phyloP scores from a whole-genome alignment of 2,797 vertebrate genomes.

The Sebastiscus albofasciatus region DNA sequence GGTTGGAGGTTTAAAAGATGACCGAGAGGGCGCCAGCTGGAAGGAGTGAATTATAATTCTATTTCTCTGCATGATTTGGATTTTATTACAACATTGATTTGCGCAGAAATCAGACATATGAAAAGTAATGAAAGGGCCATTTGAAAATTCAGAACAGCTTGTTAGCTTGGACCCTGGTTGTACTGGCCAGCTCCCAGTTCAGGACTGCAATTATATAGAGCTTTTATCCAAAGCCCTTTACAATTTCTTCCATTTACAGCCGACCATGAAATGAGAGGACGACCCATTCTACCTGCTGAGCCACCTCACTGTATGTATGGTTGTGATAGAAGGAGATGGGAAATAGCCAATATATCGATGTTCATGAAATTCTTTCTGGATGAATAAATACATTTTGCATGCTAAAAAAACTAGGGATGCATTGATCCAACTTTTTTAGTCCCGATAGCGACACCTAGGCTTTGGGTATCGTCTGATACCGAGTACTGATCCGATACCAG shows the following conservation, averaged over 20 bases:
- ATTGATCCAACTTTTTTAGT: too few species aligned
- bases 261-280: neutral
- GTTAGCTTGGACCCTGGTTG: neutral
- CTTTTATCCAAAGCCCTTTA: neutral
- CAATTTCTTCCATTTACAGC: neutral
- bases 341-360: neutral
- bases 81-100: neutral
- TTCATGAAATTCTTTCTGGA: neutral
- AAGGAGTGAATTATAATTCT: neutral
- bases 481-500: too few species aligned
- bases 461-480: too few species aligned
- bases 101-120: neutral
- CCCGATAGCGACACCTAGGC: too few species aligned
- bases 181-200: neutral
- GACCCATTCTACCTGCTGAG: neutral
- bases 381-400: neutral
- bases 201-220: neutral
- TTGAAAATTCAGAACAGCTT: neutral
- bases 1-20: neutral
- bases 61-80: conserved; percentile 10
- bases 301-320: neutral
- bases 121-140: conserved; percentile 1
- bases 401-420: neutral
- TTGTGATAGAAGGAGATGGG: neutral
- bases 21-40: neutral